These are phyloP conservation scores for Zapornia atra DNA, from an alignment of 2,113 vertebrate genomes.

Conservation along the genomic window DNA sequence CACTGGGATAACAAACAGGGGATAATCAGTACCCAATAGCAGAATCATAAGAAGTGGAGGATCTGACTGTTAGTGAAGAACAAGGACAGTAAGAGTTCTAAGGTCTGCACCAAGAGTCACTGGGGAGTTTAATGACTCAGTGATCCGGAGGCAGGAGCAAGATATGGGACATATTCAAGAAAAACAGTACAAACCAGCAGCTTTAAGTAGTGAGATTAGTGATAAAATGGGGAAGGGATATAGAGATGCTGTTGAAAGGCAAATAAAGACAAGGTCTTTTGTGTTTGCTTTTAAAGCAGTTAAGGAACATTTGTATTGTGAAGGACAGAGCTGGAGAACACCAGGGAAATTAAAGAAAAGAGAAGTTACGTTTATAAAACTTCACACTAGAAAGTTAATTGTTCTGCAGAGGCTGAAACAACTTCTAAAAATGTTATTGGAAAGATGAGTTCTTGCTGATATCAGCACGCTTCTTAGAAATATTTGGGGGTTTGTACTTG, in stretches of 20 bases:
- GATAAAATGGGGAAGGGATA: neutral
- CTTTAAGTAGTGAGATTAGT: neutral
- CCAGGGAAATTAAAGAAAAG: neutral
- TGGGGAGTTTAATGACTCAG: neutral
- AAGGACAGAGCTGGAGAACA: neutral
- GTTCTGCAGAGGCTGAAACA: neutral
- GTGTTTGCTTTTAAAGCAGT: neutral
- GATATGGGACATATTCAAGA: neutral
- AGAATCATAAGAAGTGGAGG: neutral
- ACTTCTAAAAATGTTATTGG: neutral
- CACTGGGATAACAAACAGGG: neutral
- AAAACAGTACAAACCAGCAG: neutral
- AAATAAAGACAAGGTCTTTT: accelerated
- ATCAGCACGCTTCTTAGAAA: neutral
- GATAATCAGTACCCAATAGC: neutral
- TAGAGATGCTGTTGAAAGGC: accelerated
- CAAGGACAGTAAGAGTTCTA: neutral
- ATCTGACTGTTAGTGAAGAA: neutral
- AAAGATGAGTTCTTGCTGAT: neutral
- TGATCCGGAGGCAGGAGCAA: neutral
- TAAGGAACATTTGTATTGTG: neutral
- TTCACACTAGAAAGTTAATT: neutral
- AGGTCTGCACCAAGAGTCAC: neutral
- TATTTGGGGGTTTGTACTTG: neutral
- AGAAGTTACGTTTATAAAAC: neutral